Evolutionary conservation across 2,797 vertebrate species (phyloP).

Genomic region (Menidia menidia): DNA sequence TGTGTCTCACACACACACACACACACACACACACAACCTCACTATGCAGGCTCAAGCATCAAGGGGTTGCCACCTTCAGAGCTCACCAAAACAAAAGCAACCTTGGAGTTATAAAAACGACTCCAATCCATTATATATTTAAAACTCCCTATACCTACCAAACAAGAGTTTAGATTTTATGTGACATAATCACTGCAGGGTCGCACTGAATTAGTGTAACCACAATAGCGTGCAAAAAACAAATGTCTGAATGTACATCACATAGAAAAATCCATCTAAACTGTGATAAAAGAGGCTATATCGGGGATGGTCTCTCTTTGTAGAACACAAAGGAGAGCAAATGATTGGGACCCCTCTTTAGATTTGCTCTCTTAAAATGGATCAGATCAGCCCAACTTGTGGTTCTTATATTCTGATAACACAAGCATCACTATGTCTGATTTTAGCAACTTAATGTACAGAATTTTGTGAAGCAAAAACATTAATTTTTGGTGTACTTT

Average conservation of each 20-base stretch:
- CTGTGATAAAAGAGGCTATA: constrained; percentile 2
- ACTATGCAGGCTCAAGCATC: constrained; percentile 8
- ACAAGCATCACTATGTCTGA: no score
- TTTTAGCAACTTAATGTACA: no score
- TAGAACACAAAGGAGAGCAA: neutral
- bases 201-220: neutral
- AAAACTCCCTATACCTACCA: neutral
- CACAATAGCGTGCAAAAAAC: neutral
- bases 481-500: no score
- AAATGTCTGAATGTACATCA: constrained; percentile 4
- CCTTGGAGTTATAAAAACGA: neutral
- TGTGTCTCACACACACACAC: neutral
- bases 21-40: neutral
- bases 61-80: constrained; percentile 34
- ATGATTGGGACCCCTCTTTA: no score
- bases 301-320: constrained; percentile 16
- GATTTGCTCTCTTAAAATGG: no score
- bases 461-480: no score
- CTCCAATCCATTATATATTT: neutral
- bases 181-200: neutral
- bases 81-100: constrained; percentile 33
- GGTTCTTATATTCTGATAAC: no score
- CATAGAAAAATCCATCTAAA: constrained; percentile 14
- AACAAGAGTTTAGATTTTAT: neutral
- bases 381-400: no score